Base-by-base conservation (phyloP, 2,888 invertebrate species). In the Apodemia zela region DNA sequence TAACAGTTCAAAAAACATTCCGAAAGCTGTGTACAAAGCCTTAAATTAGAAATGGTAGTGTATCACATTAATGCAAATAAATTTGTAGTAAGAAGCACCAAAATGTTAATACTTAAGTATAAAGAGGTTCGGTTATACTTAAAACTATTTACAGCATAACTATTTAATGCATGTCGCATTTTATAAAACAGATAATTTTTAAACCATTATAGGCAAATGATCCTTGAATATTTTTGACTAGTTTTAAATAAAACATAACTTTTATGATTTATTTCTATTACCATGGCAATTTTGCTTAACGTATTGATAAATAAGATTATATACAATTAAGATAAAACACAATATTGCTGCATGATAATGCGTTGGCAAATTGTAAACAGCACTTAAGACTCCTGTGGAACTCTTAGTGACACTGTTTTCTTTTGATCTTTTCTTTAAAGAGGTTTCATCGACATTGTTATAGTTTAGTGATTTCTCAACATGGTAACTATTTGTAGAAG, bases 11-110 rank as follows among this genome's bases (percentile, higher is more conserved):
- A 79, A 89, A 88, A 83, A 91, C 91, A 91, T 89, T 91, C 91
- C 91, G 89, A 78, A 89, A 90, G 91, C 91, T 90, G 88, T 90
- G 78, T 90, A 91, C 91, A 91, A 90, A 89, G 90, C 90, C 84
- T 85, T 87, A 85, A 71, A 79, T 77, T 79, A 78, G 51, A 77
- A 73, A 72, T 80, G 80, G 81, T 82, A 78, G 83, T 80, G 77
- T 83, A 86, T 86, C 82, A 84, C 84, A 84, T 84, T 80, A 78
- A 85, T 83, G 84, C 87, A 79, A 85, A 83, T 82, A 77, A 76
- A 77, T 75, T 74, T 77, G 73, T 71, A 72, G 70, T 76, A 73
- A 79, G 76, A 89, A 90, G 87, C 89, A 85, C 82, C 83, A 82
- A 84, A 81, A 77, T 82, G 85, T 88, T 88, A 87, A 84, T 82